These are phyloP conservation scores for Pygoscelis antarcticus DNA, from an alignment of 2,113 vertebrate species.

Conservation along the genomic window DNA sequence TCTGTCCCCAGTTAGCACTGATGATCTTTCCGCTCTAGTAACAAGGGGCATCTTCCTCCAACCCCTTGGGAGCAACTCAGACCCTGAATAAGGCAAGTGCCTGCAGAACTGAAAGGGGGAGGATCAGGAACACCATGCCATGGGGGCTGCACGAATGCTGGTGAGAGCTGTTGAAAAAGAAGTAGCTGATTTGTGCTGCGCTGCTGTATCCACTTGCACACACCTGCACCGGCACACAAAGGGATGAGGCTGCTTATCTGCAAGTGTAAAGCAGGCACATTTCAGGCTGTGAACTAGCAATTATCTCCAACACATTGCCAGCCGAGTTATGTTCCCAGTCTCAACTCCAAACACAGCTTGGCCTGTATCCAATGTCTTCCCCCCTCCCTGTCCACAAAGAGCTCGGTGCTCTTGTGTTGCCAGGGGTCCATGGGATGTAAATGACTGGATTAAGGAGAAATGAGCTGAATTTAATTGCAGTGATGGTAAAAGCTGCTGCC, in stretches of 20 bases:
- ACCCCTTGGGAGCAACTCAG: not conserved
- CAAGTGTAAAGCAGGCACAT: not conserved
- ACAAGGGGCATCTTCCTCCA: not conserved
- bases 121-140: not conserved
- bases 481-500: not conserved
- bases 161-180: not conserved
- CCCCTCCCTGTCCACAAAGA: not conserved
- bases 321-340: not conserved
- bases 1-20: not conserved
- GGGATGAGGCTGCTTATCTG: not conserved
- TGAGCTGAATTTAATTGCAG: not conserved
- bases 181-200: not conserved
- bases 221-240: not conserved
- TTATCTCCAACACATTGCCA: not conserved
- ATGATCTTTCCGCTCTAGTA: not conserved
- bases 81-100: not conserved
- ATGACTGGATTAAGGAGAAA: not conserved
- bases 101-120: not conserved
- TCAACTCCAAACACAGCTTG: not conserved
- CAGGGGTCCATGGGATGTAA: not conserved
- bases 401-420: not conserved
- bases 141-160: not conserved
- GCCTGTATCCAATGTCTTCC: not conserved
- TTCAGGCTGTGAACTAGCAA: not conserved
- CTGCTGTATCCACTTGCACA: not conserved